These are phyloP conservation scores for Babylonia areolata DNA, from an alignment of 1,140 invertebrate species.

Conservation along the genomic window DNA sequence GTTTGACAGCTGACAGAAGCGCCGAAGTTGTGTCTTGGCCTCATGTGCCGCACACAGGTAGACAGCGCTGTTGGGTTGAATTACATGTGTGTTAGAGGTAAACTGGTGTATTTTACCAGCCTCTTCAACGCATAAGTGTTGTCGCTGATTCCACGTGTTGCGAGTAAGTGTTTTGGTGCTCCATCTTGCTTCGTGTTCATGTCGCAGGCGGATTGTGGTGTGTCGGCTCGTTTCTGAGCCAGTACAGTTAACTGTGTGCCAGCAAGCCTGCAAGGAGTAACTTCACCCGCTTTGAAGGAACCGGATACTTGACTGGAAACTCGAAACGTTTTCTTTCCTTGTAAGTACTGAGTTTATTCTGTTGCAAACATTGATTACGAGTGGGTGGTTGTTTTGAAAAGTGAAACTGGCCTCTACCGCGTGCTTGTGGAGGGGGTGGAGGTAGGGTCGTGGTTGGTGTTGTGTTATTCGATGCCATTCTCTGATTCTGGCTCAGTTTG, in stretches of 20 bases:
- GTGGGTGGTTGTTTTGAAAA: constrained; percentile 1
- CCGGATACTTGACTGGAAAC: constrained; percentile 26
- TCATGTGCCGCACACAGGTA: not conserved
- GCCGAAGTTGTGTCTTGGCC: constrained; percentile 33
- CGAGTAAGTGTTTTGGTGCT: constrained; percentile 32
- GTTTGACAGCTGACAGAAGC: constrained; percentile 39
- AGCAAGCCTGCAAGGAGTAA: constrained; percentile 24
- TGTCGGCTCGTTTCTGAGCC: constrained; percentile 17
- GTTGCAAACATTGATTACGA: not conserved
- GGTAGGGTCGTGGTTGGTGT: not conserved
- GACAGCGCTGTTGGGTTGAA: not conserved
- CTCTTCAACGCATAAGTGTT: not conserved
- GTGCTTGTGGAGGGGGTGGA: not conserved
- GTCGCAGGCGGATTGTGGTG: constrained; percentile 4
- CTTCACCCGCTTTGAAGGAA: constrained; percentile 34
- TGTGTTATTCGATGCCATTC: constrained; percentile 41
- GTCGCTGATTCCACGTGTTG: constrained; percentile 30
- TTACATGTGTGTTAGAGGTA: not conserved
- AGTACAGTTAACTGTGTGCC: constrained; percentile 22
- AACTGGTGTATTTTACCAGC: not conserved
- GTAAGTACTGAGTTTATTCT: not conserved
- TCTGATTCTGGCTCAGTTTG: constrained; percentile 32
- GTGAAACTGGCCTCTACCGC: not conserved
- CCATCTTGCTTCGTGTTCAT: not conserved
- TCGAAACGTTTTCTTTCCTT: not conserved